Evolutionary conservation across 2,888 invertebrate species (phyloP), one percentile per base, ranked within the genome.

Genomic region (Nasonia oneida): DNA sequence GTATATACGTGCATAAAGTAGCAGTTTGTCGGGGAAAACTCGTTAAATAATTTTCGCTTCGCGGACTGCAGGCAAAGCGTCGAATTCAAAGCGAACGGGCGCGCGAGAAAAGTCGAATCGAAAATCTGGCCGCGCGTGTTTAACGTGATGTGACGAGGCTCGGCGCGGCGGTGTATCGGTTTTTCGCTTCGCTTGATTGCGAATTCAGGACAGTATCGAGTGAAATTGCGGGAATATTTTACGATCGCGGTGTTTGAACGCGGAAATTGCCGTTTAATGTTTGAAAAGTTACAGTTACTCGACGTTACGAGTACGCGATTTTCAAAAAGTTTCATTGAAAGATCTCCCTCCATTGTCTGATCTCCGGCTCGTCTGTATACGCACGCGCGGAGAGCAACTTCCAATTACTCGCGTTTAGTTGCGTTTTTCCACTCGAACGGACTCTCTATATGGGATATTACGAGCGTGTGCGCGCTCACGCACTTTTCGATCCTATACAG

Each of bases 351-450:
- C 10, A 64, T 73, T 84, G 70, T 83, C 86, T 81, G 73, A 42
- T 42, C 42, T 42, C 42, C 10, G 6, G 42, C 6, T 37, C 6
- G 10, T 8, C 8, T 47, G 10, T 8, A 47, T 10, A 47, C 47
- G 12, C 6, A 86, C 87, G 87, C 23, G 23, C 33, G 86, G 87
- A 88, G 78, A 89, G 87, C 90, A 89, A 89, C 90, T 90, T 91
- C 92, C 93, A 93, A 93, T 93, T 93, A 93, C 93, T 93, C 92
- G 91, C 91, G 90, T 93, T 86, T 76, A 86, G 83, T 84, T 81
- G 91, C 93, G 91, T 93, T 93, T 93, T 93, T 93, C 92, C 92
- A 91, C 91, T 90, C 92, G 92, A 93, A 92, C 92, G 91, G 91
- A 88, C 92, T 90, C 90, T 93, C 90, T 91, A 92, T 92, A n/a